These are phyloP conservation scores for Onchidella celtica DNA, from an alignment of 2,888 invertebrate genomes.

Conservation along the genomic window DNA sequence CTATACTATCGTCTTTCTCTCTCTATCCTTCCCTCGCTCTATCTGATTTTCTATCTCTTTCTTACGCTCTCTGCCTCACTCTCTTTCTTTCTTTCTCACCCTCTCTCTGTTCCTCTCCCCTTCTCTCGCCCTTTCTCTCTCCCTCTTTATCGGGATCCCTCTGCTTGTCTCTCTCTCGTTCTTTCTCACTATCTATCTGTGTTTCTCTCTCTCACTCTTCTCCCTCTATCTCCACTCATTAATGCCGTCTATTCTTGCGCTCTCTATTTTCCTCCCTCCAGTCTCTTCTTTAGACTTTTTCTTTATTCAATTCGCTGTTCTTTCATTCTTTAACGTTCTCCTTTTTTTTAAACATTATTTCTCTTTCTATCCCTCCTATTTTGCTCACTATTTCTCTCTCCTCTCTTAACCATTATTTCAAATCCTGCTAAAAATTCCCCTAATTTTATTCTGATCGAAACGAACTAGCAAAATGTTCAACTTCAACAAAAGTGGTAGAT, in stretches of 20 bases:
- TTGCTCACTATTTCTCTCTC: constrained; percentile 5
- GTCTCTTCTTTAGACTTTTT: background rate
- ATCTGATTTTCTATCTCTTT: too few species aligned
- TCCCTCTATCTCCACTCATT: background rate
- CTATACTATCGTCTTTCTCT: background rate
- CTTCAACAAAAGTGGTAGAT: background rate
- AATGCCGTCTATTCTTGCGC: too few species aligned
- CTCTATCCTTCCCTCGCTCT: background rate
- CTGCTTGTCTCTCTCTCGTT: background rate
- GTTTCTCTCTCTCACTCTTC: background rate
- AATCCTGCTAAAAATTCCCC: too few species aligned
- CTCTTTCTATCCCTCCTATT: constrained; percentile 4
- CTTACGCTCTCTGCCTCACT: background rate
- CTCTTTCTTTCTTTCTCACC: constrained; percentile 14
- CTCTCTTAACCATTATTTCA: too few species aligned
- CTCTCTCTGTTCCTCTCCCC: background rate
- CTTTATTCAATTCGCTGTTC: background rate
- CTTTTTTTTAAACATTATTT: background rate
- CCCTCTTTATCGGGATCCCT: background rate
- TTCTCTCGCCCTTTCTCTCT: background rate
- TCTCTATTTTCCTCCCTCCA: background rate
- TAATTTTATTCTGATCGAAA: too few species aligned
- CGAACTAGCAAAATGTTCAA: background rate
- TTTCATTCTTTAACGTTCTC: background rate
- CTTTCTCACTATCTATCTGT: constrained; percentile 1